Evolutionary conservation across 1,140 invertebrate genomes (phyloP), one percentile per base, ranked within the genome.

Genomic region (Wiebesia pumilae): DNA sequence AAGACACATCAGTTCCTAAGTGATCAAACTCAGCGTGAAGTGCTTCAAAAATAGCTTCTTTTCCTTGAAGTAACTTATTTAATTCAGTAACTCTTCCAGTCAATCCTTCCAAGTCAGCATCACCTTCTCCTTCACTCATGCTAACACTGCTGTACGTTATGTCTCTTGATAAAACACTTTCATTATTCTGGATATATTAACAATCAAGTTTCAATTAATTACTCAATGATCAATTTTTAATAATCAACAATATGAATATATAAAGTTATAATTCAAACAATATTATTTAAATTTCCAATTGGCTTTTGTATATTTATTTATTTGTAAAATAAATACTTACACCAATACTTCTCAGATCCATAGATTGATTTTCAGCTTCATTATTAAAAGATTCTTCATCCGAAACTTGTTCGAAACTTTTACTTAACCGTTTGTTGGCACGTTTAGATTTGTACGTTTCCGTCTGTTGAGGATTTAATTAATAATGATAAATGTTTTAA

Each of bases 71-170:
- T 65, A 92, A 65, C 79, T 93, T 92, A 87, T 93, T 89, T 24
- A 94, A 87, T 82, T 92, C 90, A 43, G 91, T 92, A 0, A 94
- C 92, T 67, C 93, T 90, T 54, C 91, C 92, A 14, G 92, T 91
- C 80, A 93, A 90, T 27, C 91, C 92, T 83, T 94, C 93, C 24
- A 94, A 88, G 83, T 94, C 93, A n/a, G 88, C 90, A 84, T 94
- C 93, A 12, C 90, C 92, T 84, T 94, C 93, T 73, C 92, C 93
- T 88, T 94, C 93, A 40, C 93, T 94, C 89, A 93, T 91, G n/a
- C 92, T 93, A 24, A 93, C 89, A 35, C 91, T 93, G 35, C 91
- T 92, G 38, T 92, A 89, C 1, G 91, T 92, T 40, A 92, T 81
- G 67, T 93, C 92, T 73, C 89, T 89, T 3, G 90, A 92, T 0